Conservation (phyloP, 1,140 invertebrate species). For the Hycleus phaleratus region DNA sequence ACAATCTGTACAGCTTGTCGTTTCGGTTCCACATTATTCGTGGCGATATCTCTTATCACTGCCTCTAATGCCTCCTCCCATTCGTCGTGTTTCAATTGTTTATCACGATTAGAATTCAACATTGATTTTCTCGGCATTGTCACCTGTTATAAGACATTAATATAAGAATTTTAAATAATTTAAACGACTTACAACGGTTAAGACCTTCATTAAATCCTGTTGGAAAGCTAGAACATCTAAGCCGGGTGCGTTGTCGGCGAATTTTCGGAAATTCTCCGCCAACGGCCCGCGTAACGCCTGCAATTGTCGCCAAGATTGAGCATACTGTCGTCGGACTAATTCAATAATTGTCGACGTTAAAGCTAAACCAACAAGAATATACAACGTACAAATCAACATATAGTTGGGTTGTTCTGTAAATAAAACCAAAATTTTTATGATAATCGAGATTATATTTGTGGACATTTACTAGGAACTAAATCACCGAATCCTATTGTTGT, state of each 20-base stretch:
- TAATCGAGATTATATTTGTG: neutral
- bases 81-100: slow-evolving; percentile 43
- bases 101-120: slow-evolving; percentile 32
- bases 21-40: slow-evolving; percentile 42
- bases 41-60: slow-evolving; percentile 59
- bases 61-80: slow-evolving; percentile 66
- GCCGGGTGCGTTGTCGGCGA: slow-evolving; percentile 65
- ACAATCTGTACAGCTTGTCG: slow-evolving; percentile 70
- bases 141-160: slow-evolving; percentile 34
- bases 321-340: slow-evolving; percentile 74
- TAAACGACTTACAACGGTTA: slow-evolving; percentile 50
- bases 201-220: slow-evolving; percentile 55
- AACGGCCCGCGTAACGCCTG: slow-evolving; percentile 70
- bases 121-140: slow-evolving; percentile 43
- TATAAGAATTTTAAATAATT: too few species aligned
- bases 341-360: slow-evolving; percentile 93
- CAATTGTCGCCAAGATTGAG: slow-evolving; percentile 72
- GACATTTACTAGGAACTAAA: slow-evolving; percentile 72
- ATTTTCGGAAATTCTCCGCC: slow-evolving; percentile 64
- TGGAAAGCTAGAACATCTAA: slow-evolving; percentile 61
- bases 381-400: slow-evolving; percentile 83
- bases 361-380: slow-evolving; percentile 88
- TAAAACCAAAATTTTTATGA: neutral
- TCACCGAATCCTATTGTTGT: slow-evolving; percentile 92
- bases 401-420: slow-evolving; percentile 71